Evolutionary conservation across 1,140 invertebrate genomes (phyloP), one percentile per base, ranked within the genome.

Genomic region (Triops cancriformis): DNA sequence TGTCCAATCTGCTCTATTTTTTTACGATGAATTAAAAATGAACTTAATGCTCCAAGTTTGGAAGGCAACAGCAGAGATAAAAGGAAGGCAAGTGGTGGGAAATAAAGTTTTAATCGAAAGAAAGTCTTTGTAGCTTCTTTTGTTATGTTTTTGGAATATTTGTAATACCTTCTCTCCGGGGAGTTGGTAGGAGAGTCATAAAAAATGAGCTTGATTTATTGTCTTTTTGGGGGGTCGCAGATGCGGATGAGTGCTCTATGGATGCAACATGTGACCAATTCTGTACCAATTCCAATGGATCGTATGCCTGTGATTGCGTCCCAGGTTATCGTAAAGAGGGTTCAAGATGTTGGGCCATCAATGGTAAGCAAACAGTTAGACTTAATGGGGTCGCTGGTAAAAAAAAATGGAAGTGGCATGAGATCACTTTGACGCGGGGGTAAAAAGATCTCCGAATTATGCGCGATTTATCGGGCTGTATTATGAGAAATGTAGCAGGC

Each of bases 251-350:
- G 84, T 94, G 93, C 83, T 82, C 84, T 78, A 82, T 88, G 76
- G 90, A 93, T 79, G 90, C 89, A 28, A 86, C 89, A 18, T 97
- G 94, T 84, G 90, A 93, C 82, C 94, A 96, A 84, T 81, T 86
- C 26, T 97, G 95, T 84, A 86, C 83, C 77, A 94, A 95, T 84
- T 88, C 88, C 11, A 84, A 85, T 9, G 91, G 92, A 72, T 90
- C 88, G 45, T 94, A 88, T 85, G 83, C 86, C 26, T 97, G 94
- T 85, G 86, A 87, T 72, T 95, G 95, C 86, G 89, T 89, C 1
- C 83, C 87, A 9, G 94, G 93, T 1, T 96, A 95, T 84, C 87
- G 88, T 78, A 81, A 83, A 37, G 85, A 81, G 14, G 83, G 83
- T 26, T 86, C 84, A 18, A 84, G 86, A 74, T 92, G 91, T 83